Conservation (phyloP, 2,888 invertebrate species). For the Troides aeacus region DNA sequence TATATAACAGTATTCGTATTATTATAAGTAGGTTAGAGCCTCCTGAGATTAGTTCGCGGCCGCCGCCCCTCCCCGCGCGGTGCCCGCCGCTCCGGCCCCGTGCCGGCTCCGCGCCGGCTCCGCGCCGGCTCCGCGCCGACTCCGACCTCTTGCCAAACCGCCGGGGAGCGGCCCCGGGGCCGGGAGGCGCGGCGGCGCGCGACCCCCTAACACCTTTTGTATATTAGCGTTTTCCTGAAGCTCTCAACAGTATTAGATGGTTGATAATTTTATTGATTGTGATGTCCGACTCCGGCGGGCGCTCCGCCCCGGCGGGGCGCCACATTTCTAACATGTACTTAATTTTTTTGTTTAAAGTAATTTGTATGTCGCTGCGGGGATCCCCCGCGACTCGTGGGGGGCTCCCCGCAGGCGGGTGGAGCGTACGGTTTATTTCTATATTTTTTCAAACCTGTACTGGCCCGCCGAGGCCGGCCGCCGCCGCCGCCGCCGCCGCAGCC, state of each 20-base stretch:
- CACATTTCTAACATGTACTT: constrained; percentile 60
- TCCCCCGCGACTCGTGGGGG: constrained; percentile 2
- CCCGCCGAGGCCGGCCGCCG: constrained; percentile 50
- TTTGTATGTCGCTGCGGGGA: constrained; percentile 27
- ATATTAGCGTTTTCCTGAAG: constrained; percentile 69
- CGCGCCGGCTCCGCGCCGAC: background rate
- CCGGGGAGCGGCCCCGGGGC: background rate
- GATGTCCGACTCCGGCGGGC: constrained; percentile 48
- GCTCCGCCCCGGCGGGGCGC: background rate
- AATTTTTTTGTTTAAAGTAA: constrained; percentile 54
- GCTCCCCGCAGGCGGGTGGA: constrained; percentile 33
- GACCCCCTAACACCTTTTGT: constrained; percentile 67
- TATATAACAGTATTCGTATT: constrained; percentile 68
- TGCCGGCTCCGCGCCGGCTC: background rate
- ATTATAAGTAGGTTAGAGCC: constrained; percentile 74
- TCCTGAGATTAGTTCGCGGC: constrained; percentile 62
- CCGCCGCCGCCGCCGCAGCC: constrained; percentile 55
- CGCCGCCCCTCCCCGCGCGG: constrained; percentile 37
- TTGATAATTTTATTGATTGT: constrained; percentile 66
- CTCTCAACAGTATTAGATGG: constrained; percentile 70
- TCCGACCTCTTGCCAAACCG: constrained; percentile 19
- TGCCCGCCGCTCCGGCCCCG: no score
- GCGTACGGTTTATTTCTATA: constrained; percentile 39
- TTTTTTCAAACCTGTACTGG: constrained; percentile 55
- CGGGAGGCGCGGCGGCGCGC: constrained; percentile 39